These are phyloP conservation scores for Euura saliciscinereae DNA, from an alignment of 1,140 invertebrate species.

Conservation along the genomic window DNA sequence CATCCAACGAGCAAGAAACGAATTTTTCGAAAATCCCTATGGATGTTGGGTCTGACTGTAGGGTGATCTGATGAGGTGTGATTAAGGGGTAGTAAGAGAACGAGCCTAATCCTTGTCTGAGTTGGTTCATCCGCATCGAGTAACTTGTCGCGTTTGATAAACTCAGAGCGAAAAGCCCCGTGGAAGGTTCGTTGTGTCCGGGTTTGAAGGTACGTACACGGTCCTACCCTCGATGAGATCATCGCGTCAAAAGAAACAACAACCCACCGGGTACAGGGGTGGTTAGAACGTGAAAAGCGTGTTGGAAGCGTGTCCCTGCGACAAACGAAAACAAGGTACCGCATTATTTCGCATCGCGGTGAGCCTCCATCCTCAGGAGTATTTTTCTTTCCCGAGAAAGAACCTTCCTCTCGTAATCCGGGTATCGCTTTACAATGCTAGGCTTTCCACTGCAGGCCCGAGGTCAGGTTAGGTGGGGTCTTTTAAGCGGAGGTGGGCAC, in stretches of 20 bases:
- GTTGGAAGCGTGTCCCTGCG: background rate
- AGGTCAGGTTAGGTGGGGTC: background rate
- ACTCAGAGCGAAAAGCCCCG: background rate
- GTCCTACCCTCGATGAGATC: background rate
- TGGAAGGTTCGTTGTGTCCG: background rate
- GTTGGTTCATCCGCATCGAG: conserved; percentile 1
- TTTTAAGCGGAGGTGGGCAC: background rate
- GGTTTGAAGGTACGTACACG: background rate
- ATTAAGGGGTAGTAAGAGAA: background rate
- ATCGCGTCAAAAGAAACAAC: conserved; percentile 7
- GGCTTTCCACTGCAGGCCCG: conserved; percentile 14
- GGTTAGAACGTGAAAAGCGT: background rate
- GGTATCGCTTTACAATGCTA: conserved; percentile 43
- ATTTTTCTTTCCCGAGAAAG: conserved; percentile 38
- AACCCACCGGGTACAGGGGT: background rate
- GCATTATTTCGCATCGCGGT: conserved; percentile 12
- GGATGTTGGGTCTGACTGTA: too few species aligned
- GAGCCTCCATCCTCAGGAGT: conserved; percentile 15
- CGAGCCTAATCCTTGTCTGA: background rate
- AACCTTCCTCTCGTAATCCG: conserved; percentile 37
- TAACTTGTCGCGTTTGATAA: conserved; percentile 3
- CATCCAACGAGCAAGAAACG: too few species aligned
- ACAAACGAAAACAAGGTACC: conserved; percentile 21
- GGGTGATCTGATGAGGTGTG: background rate
- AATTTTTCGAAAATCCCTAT: too few species aligned